Evolutionary conservation across 2,797 vertebrate genomes (phyloP), one percentile per base, ranked within the genome.

Genomic region (Urocyon cinereoargenteus): DNA sequence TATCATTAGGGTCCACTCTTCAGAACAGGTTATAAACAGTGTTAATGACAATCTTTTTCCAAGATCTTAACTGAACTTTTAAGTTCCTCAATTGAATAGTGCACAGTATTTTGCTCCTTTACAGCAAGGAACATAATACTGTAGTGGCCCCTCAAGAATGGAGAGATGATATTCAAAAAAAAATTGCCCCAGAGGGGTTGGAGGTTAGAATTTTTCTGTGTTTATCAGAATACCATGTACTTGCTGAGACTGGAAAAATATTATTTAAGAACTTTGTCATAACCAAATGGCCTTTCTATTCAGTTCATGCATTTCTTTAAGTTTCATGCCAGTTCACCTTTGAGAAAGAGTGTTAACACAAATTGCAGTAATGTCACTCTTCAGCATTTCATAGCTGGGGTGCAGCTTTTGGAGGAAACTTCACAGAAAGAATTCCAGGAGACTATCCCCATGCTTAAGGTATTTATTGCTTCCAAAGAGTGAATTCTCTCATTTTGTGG

Each of bases 291-390:
- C 73, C 53, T 95, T 72, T 86, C 31, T 81, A 49, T 85, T 75
- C 49, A 40, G 14, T 85, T 96, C 34, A 28, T 68, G 96, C 75
- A 51, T 94, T 90, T 82, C 40, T 83, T 90, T 64, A 51, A n/a
- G 34, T 81, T 91, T 78, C 57, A 87, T 82, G 12, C 77, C 72
- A n/a, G 59, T 68, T 45, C 11, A 14, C 31, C 78, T 75, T 89
- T 49, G 21, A 86, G 78, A 86, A 51, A 59, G 19, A 24, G 36
- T 5, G 0, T 79, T 97, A 51, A 64, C 78, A 40, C 73, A 83
- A 61, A 53, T 34, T 73, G 9, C n/a, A 90, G 7, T 55, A 21
- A 49, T 28, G 5, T 72, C 64, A 36, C 62, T 66, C 66, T 40
- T 73, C 51, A 45, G 61, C 49, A n/a, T 94, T 81, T 94, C 40